These are phyloP conservation scores for Mellilla xanthometata DNA, from an alignment of 2,888 invertebrate species.

Conservation along the genomic window DNA sequence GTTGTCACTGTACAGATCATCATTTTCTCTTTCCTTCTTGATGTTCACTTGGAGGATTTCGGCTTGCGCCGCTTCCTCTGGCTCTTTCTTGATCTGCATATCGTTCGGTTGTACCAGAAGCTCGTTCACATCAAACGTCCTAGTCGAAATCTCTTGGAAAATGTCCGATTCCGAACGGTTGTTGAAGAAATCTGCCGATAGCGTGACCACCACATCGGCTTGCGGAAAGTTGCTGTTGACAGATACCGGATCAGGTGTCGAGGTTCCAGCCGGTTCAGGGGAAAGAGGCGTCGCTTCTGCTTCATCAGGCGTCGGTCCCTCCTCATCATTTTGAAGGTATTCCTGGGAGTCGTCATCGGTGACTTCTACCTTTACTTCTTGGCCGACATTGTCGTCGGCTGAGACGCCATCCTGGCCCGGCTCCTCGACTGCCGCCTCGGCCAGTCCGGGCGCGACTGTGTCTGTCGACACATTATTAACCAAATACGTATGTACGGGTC, in stretches of 20 bases:
- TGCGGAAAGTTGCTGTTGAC: not conserved
- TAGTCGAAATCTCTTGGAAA: slow-evolving; percentile 64
- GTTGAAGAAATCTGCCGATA: slow-evolving; percentile 62
- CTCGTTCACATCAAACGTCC: slow-evolving; percentile 75
- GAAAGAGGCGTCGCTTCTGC: not conserved
- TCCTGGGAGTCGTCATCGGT: slow-evolving; percentile 57
- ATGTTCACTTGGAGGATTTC: slow-evolving; percentile 49
- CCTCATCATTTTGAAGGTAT: slow-evolving; percentile 29
- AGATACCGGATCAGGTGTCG: too few relatives aligned
- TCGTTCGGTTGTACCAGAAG: slow-evolving; percentile 60
- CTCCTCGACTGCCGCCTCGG: slow-evolving; percentile 50
- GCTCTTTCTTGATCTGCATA: slow-evolving; percentile 71
- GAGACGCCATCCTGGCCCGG: slow-evolving; percentile 61
- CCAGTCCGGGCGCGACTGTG: slow-evolving; percentile 65
- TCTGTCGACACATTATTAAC: slow-evolving; percentile 74
- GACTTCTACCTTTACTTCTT: slow-evolving; percentile 62
- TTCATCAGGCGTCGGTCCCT: not conserved
- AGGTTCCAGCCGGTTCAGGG: too few relatives aligned
- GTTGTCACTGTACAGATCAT: slow-evolving; percentile 69
- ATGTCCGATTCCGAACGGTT: slow-evolving; percentile 65
- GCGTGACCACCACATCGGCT: slow-evolving; percentile 63
- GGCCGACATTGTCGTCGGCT: slow-evolving; percentile 73
- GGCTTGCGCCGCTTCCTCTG: slow-evolving; percentile 32
- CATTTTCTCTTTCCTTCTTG: slow-evolving; percentile 59
- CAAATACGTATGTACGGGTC: slow-evolving; percentile 75